Conservation (phyloP, 2,797 vertebrate species). For the Propithecus deckenii region DNA sequence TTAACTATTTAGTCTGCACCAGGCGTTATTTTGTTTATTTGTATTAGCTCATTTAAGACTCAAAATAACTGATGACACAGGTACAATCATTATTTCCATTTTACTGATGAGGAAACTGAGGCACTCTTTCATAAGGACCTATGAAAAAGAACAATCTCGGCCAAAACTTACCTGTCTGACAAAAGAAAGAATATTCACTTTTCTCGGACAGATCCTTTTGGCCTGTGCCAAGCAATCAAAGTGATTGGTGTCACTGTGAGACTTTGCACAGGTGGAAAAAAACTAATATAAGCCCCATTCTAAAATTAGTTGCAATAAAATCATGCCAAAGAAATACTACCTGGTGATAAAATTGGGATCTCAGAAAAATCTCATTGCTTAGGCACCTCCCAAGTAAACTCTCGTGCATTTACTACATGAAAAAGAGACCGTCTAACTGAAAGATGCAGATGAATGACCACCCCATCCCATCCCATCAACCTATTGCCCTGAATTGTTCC, state of each 20-base stretch:
- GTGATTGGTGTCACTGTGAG: not conserved
- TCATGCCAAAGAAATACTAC: not conserved
- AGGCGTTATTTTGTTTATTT: not conserved
- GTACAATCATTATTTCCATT: not conserved
- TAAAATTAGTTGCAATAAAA: slow-evolving; percentile 2
- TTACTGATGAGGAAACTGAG: not conserved
- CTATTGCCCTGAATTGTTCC: not conserved
- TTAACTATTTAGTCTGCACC: not conserved
- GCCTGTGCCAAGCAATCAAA: not conserved
- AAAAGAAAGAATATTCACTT: not conserved
- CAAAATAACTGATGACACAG: not conserved
- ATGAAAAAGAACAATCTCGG: not conserved
- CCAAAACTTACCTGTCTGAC: not conserved
- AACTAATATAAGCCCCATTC: not conserved
- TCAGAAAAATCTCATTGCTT: not conserved
- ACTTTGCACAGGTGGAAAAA: not conserved
- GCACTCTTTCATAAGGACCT: not conserved
- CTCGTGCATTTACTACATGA: not conserved
- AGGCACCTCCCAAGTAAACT: not conserved
- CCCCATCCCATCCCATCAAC: fast-evolving
- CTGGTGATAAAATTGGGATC: not conserved
- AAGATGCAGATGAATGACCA: not conserved
- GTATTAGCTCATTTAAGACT: not conserved
- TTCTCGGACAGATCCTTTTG: not conserved
- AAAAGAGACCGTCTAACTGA: not conserved